Evolutionary conservation across 2,797 vertebrate species (phyloP), one percentile per base, ranked within the genome.

Genomic region (Buceros bicornis): DNA sequence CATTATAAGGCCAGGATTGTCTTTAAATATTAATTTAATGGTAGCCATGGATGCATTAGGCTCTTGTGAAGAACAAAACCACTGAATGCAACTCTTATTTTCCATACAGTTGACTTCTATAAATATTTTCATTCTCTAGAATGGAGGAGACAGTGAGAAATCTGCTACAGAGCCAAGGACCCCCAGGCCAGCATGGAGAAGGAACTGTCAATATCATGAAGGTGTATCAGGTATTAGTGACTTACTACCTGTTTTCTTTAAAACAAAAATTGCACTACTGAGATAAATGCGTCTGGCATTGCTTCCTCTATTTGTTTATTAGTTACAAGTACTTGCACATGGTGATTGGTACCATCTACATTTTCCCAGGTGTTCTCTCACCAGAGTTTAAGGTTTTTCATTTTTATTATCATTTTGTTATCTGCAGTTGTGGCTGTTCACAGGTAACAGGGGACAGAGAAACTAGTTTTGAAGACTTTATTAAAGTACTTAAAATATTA

Each of bases 101-200:
- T 73, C 57, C 78, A 43, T 51, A 18, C 48, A 18, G 26, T 74
- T 95, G 89, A 94, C 82, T 94, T 92, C 56, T 95, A 26, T 87
- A 84, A 95, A 95, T 95, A 33, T 94, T 95, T 95, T 97, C 58
- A 12, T 87, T 97, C 77, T 94, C 89, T 96, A 99, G 99, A 98
- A 99, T 99, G 99, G 99, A 99, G 98, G 99, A 99, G 98, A 99
- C 99, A 45, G 98, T 99, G 95, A 98, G 98, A 95, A 98, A 98
- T 93, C 97, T 99, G 94, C 97, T 99, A 83, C 98, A 99, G 98
- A 98, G 95, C 91, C 99, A 98, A 97, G 98, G 98, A 77, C 94
- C 98, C 74, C 86, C 98, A 96, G 98, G 99, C 86, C 98, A 98
- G 96, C 98, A 98, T 13, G 98, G 98, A 83, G 98, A 98, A 98